phyloP scores from a whole-genome alignment of 92 coral and sea anemone species.

The Virgularia gustaviana region DNA sequence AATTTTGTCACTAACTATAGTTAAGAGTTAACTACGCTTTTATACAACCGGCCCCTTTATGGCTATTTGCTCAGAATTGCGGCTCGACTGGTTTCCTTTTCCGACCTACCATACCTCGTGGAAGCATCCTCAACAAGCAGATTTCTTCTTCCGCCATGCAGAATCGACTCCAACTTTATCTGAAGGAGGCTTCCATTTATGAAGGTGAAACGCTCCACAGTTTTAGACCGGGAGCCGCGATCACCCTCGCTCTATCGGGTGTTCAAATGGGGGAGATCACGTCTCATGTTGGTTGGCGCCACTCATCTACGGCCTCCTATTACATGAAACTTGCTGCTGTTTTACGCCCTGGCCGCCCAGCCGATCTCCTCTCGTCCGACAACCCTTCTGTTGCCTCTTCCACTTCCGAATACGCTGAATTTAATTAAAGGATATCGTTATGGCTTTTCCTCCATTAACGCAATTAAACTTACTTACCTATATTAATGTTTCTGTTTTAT shows the following conservation, averaged over 20 bases:
- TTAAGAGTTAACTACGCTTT: too few species aligned
- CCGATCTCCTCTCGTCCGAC: conserved; percentile 21
- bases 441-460: too few species aligned
- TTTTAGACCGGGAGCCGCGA: conserved; percentile 1
- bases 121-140: conserved; percentile 12
- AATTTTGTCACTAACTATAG: too few species aligned
- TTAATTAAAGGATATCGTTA: too few species aligned
- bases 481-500: too few species aligned
- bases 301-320: conserved; percentile 33
- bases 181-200: conserved; percentile 14
- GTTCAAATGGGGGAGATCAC: neutral
- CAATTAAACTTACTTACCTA: too few species aligned
- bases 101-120: conserved; percentile 3
- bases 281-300: conserved; percentile 18
- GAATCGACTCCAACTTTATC: conserved; percentile 1
- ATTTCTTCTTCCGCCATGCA: conserved; percentile 4
- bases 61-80: too few species aligned
- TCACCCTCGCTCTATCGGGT: conserved; percentile 4
- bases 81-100: conserved; percentile 8
- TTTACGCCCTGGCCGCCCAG: conserved; percentile 36
- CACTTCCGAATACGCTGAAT: conserved; percentile 14
- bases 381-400: conserved; percentile 13
- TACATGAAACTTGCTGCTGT: conserved; percentile 21
- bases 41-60: too few species aligned
- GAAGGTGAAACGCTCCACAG: conserved; percentile 20